A percentile compares a stretch with the other conserved stretches of the same genome.
These are phyloP conservation scores for Numida meleagris DNA, from an alignment of 2,113 vertebrate genomes.

Conservation along the genomic window DNA sequence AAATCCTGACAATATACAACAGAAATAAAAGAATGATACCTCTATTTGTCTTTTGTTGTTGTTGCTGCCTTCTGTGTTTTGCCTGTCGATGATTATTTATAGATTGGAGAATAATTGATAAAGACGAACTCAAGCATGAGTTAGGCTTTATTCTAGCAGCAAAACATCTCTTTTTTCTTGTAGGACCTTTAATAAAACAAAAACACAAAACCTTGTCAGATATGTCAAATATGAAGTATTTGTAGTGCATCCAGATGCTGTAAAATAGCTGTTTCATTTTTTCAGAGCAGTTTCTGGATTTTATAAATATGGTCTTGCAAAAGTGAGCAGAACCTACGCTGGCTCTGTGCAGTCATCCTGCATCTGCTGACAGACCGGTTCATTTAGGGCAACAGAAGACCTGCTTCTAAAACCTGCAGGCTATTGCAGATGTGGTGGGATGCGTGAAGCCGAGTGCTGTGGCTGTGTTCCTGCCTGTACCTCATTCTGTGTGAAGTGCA, in stretches of 20 bases:
- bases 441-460: background rate
- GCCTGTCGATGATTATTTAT: background rate
- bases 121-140: background rate
- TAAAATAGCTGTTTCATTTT: background rate
- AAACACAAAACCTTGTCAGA: background rate
- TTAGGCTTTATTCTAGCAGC: background rate
- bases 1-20: background rate
- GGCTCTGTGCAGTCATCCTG: background rate
- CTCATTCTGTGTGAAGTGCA: background rate
- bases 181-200: background rate
- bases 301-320: background rate
- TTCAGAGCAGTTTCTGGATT: background rate
- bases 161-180: background rate
- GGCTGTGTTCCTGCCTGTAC: background rate
- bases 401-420: background rate
- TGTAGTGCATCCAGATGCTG: background rate
- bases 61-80: conserved; percentile 1
- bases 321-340: background rate
- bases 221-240: background rate
- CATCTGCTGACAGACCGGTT: background rate
- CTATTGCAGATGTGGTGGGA: background rate
- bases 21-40: background rate
- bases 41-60: background rate
- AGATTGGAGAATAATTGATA: background rate
- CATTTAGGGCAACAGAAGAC: background rate